Evolutionary conservation across 2,888 invertebrate genomes (phyloP).

Genomic region (Carcina quercana): DNA sequence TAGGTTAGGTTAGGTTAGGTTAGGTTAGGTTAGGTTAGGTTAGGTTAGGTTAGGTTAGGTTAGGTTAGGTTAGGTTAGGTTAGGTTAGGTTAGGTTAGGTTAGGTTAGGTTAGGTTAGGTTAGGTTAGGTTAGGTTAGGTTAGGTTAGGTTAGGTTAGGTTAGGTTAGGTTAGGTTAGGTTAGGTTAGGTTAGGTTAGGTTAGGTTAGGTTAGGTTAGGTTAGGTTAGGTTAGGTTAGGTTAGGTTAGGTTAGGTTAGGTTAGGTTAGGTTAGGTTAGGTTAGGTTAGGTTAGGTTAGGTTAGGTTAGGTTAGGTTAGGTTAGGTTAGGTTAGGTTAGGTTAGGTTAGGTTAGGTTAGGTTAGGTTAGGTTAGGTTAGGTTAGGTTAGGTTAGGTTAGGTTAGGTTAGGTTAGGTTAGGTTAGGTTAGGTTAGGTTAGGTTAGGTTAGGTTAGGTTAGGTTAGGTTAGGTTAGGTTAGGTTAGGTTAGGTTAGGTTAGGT

Average conservation of each 20-base stretch:
- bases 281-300: constrained; percentile 2
- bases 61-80: constrained; percentile 1
- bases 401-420: constrained; percentile 13
- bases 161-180: constrained; percentile 1
- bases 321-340: constrained; percentile 7
- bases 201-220: constrained; percentile 4
- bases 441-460: constrained; percentile 7
- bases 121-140: background rate
- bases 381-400: constrained; percentile 14
- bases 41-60: background rate
- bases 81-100: background rate
- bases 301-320: constrained; percentile 7
- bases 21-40: background rate
- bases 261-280: constrained; percentile 2
- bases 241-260: constrained; percentile 8
- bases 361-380: constrained; percentile 14
- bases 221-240: constrained; percentile 6
- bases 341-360: constrained; percentile 8
- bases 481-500: constrained; percentile 1
- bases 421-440: constrained; percentile 12
- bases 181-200: constrained; percentile 3
- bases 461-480: constrained; percentile 8
- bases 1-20: constrained; percentile 3
- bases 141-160: background rate
- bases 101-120: background rate